Percentiles rank a stretch among this genome's conserved stretches.
Conservation (phyloP, 2,797 vertebrate genomes). For the Mergus octosetaceus region DNA sequence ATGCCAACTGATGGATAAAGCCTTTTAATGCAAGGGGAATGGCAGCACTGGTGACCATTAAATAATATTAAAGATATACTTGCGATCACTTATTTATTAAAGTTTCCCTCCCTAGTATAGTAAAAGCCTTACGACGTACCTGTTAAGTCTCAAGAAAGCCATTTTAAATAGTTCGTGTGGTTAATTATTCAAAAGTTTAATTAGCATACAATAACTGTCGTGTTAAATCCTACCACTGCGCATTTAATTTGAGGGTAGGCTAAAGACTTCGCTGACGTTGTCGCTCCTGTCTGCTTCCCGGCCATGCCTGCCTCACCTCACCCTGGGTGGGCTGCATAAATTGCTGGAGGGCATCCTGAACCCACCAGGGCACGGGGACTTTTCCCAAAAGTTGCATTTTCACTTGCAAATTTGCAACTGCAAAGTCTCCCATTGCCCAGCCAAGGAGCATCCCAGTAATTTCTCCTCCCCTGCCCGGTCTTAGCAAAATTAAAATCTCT, state of each 20-base stretch:
- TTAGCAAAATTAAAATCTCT: neutral
- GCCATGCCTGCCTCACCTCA: neutral
- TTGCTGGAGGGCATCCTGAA: neutral
- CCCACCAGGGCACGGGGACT: neutral
- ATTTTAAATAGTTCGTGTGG: slow-evolving; percentile 65
- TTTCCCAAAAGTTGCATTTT: neutral
- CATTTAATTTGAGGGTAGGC: slow-evolving; percentile 57
- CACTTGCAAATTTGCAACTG: neutral
- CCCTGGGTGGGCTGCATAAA: neutral
- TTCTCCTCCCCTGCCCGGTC: neutral
- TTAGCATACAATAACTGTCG: slow-evolving; percentile 71
- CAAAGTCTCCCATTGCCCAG: rapidly evolving
- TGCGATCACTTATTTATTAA: slow-evolving; percentile 69
- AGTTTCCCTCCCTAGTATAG: slow-evolving; percentile 48
- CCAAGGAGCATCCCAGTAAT: rapidly evolving
- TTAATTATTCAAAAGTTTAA: slow-evolving; percentile 79
- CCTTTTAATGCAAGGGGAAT: slow-evolving; percentile 44
- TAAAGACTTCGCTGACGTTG: neutral
- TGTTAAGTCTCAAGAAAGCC: slow-evolving; percentile 51
- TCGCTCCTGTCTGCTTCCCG: neutral
- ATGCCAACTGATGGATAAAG: slow-evolving; percentile 12
- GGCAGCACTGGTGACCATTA: neutral
- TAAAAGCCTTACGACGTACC: slow-evolving; percentile 44
- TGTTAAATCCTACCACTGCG: slow-evolving; percentile 56
- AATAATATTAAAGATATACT: slow-evolving; percentile 57